Evolutionary conservation across 2,888 invertebrate species (phyloP).

Genomic region (Hoplodrina blanda): DNA sequence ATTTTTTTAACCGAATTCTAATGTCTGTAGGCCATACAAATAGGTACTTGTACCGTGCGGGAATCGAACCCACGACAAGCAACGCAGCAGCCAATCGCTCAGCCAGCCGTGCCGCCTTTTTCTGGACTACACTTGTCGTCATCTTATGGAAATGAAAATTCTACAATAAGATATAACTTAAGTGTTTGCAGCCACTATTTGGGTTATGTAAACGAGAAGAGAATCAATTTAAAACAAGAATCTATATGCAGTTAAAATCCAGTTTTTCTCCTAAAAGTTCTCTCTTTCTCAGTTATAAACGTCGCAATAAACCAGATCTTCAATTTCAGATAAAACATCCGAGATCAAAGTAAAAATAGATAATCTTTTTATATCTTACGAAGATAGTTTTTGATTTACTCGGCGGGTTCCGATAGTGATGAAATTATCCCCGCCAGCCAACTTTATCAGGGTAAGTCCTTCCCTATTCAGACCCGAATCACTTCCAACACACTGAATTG

Average conservation of each 20-base stretch:
- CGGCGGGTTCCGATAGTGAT: conserved; percentile 44
- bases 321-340: conserved; percentile 50
- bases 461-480: conserved; percentile 48
- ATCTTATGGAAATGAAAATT: too few species aligned
- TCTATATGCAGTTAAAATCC: conserved; percentile 21
- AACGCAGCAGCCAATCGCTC: too few species aligned
- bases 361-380: conserved; percentile 48
- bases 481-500: conserved; percentile 47
- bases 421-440: conserved; percentile 50
- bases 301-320: conserved; percentile 46
- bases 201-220: background rate
- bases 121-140: too few species aligned
- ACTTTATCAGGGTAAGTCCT: conserved; percentile 44
- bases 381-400: conserved; percentile 59
- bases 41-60: too few species aligned
- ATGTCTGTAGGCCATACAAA: too few species aligned
- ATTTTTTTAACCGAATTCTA: too few species aligned
- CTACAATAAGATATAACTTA: too few species aligned
- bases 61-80: too few species aligned
- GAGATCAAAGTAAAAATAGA: conserved; percentile 27
- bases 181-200: too few species aligned
- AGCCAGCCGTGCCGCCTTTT: too few species aligned
- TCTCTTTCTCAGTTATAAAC: too few species aligned
- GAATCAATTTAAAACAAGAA: conserved; percentile 25
- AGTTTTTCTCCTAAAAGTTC: conserved; percentile 19